Conservation (phyloP, 2,888 invertebrate genomes). For the Crioceris asparagi region DNA sequence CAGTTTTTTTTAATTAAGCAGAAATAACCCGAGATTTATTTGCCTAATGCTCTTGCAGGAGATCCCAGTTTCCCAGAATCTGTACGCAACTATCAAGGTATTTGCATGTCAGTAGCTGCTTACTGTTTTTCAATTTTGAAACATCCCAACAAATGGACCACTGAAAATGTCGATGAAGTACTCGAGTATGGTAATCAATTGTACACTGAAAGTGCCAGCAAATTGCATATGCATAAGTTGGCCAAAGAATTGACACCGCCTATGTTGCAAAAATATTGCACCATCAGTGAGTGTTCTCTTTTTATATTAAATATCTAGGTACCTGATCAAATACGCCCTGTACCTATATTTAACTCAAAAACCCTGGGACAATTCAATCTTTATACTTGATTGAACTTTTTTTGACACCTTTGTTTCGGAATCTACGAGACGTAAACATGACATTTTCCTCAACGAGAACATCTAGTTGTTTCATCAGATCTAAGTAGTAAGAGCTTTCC, state of each 20-base stretch:
- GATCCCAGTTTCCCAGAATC: constrained; percentile 27
- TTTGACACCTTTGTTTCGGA: no score
- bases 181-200: constrained; percentile 45
- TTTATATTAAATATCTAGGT: constrained; percentile 1
- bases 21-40: no score
- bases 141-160: constrained; percentile 51
- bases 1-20: no score
- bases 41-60: no score
- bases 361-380: background rate
- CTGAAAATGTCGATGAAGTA: constrained; percentile 48
- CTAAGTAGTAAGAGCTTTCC: no score
- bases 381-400: background rate
- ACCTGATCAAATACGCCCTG: background rate
- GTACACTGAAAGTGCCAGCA: constrained; percentile 31
- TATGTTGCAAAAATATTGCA: constrained; percentile 40
- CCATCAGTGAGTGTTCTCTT: constrained; percentile 35
- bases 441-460: no score
- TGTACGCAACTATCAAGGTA: constrained; percentile 39
- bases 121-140: constrained; percentile 48
- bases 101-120: constrained; percentile 49
- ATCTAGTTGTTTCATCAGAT: no score
- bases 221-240: constrained; percentile 28
- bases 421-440: no score
- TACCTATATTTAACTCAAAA: background rate
- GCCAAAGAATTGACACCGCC: constrained; percentile 33